Evolutionary conservation across 2,888 invertebrate species (phyloP), one percentile per base, ranked within the genome.

Genomic region (Hyposoter didymator): DNA sequence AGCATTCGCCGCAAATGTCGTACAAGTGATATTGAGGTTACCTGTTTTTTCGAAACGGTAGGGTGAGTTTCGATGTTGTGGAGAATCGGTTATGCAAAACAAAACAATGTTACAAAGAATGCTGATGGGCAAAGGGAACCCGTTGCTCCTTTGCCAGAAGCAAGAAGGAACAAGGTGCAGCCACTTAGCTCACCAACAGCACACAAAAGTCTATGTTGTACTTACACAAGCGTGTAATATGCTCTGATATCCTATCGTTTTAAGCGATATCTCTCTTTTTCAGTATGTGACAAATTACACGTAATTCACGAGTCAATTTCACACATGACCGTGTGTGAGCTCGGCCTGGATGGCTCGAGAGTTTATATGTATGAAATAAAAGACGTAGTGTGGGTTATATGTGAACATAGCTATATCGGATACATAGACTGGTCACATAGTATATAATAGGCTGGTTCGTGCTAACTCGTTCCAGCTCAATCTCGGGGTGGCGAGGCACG

Each of bases 291-390:
- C 91, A 91, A 91, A 91, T 91, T 91, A 90, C 90, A 89, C 91
- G 90, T 91, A 92, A 91, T 91, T 91, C 91, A 90, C 90, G 89
- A 91, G 91, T 91, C 90, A 91, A 91, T 91, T 91, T 91, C 91
- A 91, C 90, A 90, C 91, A 90, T 89, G 91, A 90, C 87, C 89
- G 91, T 78, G 59, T 79, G 78, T 32, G 82, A 78, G 79, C 64
- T 47, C 49, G 74, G 84, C 47, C 52, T 72, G 28, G 67, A 62
- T 59, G 55, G 78, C 55, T 52, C 67, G 14, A 35, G 52, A 35
- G 19, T 69, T n/a, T n/a, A 45, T 22, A 43, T 69, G 45, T 45
- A 28, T 47, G 28, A 28, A 59, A 32, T 12, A 19, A 55, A 73
- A 52, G 17, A 22, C n/a, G 3, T 45, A 4, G 22, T 45, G 22